phyloP scores from a whole-genome alignment of 2,888 invertebrate species.

The Sympetrum striolatum region DNA sequence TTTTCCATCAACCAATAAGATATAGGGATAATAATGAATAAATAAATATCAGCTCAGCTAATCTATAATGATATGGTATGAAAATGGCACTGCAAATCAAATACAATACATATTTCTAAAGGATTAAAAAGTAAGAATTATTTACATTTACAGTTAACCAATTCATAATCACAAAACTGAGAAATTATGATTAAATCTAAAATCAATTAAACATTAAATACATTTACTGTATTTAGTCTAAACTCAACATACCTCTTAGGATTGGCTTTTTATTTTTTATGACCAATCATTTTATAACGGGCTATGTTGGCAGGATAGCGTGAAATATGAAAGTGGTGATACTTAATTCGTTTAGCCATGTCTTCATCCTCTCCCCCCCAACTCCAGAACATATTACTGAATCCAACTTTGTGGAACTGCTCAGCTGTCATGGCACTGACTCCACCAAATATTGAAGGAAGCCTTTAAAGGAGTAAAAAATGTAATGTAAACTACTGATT shows the following conservation, averaged over 20 bases:
- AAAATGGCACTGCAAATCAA: too few species aligned
- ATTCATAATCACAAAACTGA: too few species aligned
- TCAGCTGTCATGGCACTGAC: slow-evolving; percentile 88
- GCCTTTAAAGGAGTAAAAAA: slow-evolving; percentile 64
- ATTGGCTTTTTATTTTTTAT: slow-evolving; percentile 88
- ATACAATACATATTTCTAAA: too few species aligned
- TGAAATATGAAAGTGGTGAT: slow-evolving; percentile 84
- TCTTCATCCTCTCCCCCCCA: slow-evolving; percentile 99
- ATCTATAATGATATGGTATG: too few species aligned
- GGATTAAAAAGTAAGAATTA: too few species aligned
- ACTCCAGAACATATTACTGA: slow-evolving; percentile 94
- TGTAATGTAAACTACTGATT: neutral
- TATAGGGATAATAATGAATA: too few species aligned
- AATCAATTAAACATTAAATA: too few species aligned
- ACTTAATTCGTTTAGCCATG: slow-evolving; percentile 78
- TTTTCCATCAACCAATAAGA: too few species aligned
- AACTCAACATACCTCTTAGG: slow-evolving; percentile 76
- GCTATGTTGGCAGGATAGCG: slow-evolving; percentile 93
- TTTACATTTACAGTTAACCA: too few species aligned
- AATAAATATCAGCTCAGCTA: too few species aligned
- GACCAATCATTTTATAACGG: slow-evolving; percentile 94
- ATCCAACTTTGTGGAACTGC: slow-evolving; percentile 86
- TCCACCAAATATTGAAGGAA: slow-evolving; percentile 94
- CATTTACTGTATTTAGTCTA: too few species aligned
- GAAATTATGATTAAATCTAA: too few species aligned